Base-by-base conservation (phyloP, 2,797 vertebrate species). In the Mormyrops boulengeri region DNA sequence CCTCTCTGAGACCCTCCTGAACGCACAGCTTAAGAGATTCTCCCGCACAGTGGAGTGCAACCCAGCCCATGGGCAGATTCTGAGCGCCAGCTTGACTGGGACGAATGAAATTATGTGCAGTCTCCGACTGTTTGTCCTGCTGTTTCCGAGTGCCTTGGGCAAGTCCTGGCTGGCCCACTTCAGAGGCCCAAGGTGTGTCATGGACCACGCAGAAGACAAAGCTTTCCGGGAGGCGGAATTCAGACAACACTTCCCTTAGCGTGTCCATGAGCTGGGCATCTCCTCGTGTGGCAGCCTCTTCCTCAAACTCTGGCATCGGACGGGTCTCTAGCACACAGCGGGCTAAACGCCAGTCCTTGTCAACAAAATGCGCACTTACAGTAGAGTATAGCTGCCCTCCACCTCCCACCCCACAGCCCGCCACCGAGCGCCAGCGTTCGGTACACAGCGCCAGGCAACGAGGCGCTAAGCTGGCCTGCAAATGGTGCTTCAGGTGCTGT, bases 341-440 rank as follows among this genome's bases (percentile, higher is more conserved):
- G 0, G 93, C 94, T 87, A 93, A 89, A 12, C 91, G 90, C 95
- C 95, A 96, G 3, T 95, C 92, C 12, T 92, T 91, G 11, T 95
- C 95, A 0, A 95, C 92, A 53, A 95, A 94, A 88, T 92, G 94
- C 0, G 92, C 93, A 0, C 93, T 93, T 4, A 95, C 17, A 0
- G 91, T 94, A 3, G 94, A 60, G 90, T 94, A 95, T 0, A 89
- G 89, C 57, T 92, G 94, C 5, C 92, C 92, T 3, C 62, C 90
- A 0, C 90, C 93, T 1, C 92, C 93, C 0, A 73, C 88, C 89
- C 94, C 92, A 66, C 93, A 93, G 60, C 92, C 92, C n/a, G 91
- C 91, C 4, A 91, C 91, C 0, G 94, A 94, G 0, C 53, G 77
- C 95, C 95, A 96, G 82, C 91, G 92, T 62, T 95, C 94, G 0